These are phyloP conservation scores for Adineta ricciae DNA, from an alignment of 2,888 invertebrate genomes.

Conservation along the genomic window DNA sequence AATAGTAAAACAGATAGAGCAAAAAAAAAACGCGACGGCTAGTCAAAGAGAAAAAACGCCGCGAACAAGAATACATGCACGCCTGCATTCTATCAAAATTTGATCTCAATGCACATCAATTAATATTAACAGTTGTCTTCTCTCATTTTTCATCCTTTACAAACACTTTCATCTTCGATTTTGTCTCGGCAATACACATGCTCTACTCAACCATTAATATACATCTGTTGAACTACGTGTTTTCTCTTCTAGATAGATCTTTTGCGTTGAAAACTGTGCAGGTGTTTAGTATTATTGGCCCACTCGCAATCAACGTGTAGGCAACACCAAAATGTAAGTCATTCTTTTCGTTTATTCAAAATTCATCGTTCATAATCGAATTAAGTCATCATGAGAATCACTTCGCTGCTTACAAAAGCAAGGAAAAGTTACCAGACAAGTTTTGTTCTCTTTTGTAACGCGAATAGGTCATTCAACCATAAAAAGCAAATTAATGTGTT, in stretches of 20 bases:
- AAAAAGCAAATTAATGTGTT: not conserved
- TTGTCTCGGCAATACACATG: not conserved
- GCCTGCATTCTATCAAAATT: constrained; percentile 2
- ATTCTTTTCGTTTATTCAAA: not conserved
- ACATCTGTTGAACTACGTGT: too few relatives aligned
- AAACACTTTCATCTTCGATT: not conserved
- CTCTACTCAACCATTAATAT: too few relatives aligned
- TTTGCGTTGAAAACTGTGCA: not conserved
- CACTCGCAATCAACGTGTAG: not conserved
- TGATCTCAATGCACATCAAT: not conserved
- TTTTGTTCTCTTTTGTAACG: not conserved
- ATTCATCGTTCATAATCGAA: too few relatives aligned
- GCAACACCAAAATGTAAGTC: not conserved
- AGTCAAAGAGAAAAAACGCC: not conserved
- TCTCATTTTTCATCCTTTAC: not conserved
- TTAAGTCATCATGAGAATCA: too few relatives aligned
- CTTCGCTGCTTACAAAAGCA: too few relatives aligned
- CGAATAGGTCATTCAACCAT: not conserved
- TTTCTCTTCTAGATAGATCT: not conserved
- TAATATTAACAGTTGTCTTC: not conserved
- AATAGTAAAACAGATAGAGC: not conserved
- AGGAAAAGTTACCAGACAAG: not conserved
- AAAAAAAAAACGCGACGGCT: not conserved
- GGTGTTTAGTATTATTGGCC: not conserved
- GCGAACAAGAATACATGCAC: not conserved